These are phyloP conservation scores for Meloidogyne floridensis DNA, from an alignment of 1,140 invertebrate species.

Conservation along the genomic window DNA sequence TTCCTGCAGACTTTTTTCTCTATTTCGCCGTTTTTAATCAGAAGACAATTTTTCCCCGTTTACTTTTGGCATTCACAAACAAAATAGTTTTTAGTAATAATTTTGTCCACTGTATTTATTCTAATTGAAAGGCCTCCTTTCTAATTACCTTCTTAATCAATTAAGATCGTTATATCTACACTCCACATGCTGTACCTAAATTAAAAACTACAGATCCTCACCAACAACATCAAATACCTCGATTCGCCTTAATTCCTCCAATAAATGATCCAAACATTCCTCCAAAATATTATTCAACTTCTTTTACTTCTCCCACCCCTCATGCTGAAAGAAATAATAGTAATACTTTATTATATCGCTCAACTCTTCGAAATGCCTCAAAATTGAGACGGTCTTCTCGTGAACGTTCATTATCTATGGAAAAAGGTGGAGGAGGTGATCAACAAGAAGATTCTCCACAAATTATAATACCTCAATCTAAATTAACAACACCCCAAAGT, in stretches of 20 bases:
- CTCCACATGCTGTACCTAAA: not conserved
- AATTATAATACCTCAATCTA: not conserved
- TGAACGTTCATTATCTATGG: conserved; percentile 25
- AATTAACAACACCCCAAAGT: not conserved
- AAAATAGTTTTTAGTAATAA: too few relatives aligned
- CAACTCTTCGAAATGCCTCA: conserved; percentile 23
- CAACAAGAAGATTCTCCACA: not conserved
- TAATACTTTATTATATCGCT: conserved; percentile 13
- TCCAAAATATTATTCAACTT: not conserved
- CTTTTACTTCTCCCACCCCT: too few relatives aligned
- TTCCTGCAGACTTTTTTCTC: too few relatives aligned
- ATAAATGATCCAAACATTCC: conserved; percentile 6
- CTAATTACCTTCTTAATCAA: too few relatives aligned
- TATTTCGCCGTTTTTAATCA: too few relatives aligned
- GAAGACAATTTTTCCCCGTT: too few relatives aligned
- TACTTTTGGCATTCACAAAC: too few relatives aligned
- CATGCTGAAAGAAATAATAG: not conserved
- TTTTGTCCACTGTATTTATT: too few relatives aligned
- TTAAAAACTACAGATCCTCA: not conserved
- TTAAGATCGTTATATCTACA: not conserved
- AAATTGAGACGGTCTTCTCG: not conserved
- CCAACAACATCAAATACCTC: not conserved
- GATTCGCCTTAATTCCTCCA: not conserved
- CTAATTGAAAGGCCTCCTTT: too few relatives aligned
- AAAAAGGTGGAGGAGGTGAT: conserved; percentile 20